phyloP scores from a whole-genome alignment of 2,888 invertebrate species.

The Barypeithes pellucidus region DNA sequence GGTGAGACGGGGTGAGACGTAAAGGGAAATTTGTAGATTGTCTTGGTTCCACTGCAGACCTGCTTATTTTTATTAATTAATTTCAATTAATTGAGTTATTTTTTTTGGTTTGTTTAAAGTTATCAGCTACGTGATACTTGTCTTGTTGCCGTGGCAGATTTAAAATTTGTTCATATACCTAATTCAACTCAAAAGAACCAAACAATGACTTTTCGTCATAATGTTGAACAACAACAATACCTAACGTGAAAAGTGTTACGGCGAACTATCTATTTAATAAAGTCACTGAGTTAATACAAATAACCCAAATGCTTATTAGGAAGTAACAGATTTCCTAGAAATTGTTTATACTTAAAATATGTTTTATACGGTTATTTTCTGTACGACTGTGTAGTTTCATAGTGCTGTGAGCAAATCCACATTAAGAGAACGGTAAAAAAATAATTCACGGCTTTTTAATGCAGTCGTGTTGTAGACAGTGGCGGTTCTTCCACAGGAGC shows the following conservation, averaged over 20 bases:
- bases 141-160: not conserved
- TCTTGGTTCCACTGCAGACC: no score
- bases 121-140: not conserved
- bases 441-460: not conserved
- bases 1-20: no score
- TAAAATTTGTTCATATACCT: not conserved
- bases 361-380: constrained; percentile 26
- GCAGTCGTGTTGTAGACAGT: not conserved
- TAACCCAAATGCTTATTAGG: constrained; percentile 51
- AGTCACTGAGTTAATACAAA: constrained; percentile 29
- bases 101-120: no score
- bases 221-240: constrained; percentile 25
- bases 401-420: constrained; percentile 8
- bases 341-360: constrained; percentile 26
- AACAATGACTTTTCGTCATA: constrained; percentile 13
- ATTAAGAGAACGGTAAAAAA: constrained; percentile 6
- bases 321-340: constrained; percentile 51
- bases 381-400: constrained; percentile 13
- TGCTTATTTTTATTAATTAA: no score
- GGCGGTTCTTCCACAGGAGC: no score
- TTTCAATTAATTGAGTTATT: no score
- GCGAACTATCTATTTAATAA: constrained; percentile 24
- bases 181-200: not conserved
- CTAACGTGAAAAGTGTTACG: constrained; percentile 26
- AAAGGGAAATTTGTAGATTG: no score